Percentiles rank a stretch among this genome's conserved stretches.
Conservation (phyloP, 2,888 invertebrate genomes). For the Azorinus chamasolen region DNA sequence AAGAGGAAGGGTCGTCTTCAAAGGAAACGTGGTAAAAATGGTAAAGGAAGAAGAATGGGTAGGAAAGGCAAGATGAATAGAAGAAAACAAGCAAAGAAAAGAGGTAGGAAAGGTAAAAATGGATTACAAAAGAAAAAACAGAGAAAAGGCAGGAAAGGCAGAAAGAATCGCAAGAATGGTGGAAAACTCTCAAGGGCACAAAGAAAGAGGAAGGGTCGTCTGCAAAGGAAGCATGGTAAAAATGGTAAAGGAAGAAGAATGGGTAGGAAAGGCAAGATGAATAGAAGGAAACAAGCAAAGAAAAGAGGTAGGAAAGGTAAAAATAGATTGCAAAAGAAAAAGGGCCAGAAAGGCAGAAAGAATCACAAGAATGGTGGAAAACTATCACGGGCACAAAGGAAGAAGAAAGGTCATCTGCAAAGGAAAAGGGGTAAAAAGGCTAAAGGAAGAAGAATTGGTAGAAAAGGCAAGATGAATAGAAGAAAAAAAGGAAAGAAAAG, state of each 20-base stretch:
- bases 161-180: no score
- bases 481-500: constrained; percentile 1
- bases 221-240: no score
- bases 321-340: not conserved
- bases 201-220: no score
- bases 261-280: not conserved
- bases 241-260: constrained; percentile 6
- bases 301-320: not conserved
- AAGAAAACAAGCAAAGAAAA: not conserved
- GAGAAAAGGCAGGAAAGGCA: constrained; percentile 11
- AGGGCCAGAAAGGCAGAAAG: not conserved
- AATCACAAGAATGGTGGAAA: not conserved
- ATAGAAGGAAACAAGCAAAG: no score
- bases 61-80: not conserved
- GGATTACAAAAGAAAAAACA: not conserved
- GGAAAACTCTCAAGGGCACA: no score
- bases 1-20: not conserved
- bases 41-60: constrained; percentile 4
- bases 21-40: not conserved
- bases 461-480: not conserved
- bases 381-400: not conserved
- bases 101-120: no score
- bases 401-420: not conserved
- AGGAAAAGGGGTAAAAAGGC: not conserved
- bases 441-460: not conserved